Percentiles rank a stretch among this genome's conserved stretches.
Conservation (phyloP, 2,113 vertebrate genomes). For the Apus apus region DNA sequence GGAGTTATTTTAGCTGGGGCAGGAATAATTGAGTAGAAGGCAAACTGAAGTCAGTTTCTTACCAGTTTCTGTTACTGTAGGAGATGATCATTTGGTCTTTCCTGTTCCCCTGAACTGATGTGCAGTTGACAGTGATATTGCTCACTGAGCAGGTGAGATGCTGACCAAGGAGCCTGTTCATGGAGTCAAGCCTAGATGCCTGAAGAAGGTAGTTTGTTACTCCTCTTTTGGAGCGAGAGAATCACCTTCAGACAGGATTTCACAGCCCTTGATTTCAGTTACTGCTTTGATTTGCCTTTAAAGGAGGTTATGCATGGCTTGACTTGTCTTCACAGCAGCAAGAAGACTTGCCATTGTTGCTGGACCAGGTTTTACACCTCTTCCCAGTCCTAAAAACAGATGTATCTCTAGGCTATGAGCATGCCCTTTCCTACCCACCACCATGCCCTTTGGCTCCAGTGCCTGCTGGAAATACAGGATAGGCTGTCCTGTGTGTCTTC, state of each 20-base stretch:
- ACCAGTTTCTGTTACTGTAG: background rate
- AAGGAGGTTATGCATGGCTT: background rate
- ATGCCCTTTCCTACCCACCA: background rate
- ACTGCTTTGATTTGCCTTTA: background rate
- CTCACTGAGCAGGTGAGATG: background rate
- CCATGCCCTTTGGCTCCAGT: background rate
- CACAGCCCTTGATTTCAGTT: background rate
- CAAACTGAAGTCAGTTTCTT: background rate
- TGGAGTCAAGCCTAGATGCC: background rate
- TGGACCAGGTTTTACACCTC: background rate
- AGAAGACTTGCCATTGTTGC: background rate
- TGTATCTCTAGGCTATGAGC: background rate
- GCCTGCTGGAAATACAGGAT: background rate
- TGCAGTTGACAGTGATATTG: background rate
- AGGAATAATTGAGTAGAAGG: conserved; percentile 22
- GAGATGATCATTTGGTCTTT: background rate
- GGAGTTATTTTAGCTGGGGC: conserved; percentile 8
- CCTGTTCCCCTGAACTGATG: background rate
- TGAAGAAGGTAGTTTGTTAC: background rate
- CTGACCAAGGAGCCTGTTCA: background rate
- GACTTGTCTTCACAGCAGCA: background rate
- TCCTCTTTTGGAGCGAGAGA: background rate
- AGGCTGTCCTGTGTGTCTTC: background rate
- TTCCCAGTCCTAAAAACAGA: background rate
- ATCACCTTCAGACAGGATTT: background rate